Evolutionary conservation across 2,888 invertebrate species (phyloP).

Genomic region (Xylophagus ater): DNA sequence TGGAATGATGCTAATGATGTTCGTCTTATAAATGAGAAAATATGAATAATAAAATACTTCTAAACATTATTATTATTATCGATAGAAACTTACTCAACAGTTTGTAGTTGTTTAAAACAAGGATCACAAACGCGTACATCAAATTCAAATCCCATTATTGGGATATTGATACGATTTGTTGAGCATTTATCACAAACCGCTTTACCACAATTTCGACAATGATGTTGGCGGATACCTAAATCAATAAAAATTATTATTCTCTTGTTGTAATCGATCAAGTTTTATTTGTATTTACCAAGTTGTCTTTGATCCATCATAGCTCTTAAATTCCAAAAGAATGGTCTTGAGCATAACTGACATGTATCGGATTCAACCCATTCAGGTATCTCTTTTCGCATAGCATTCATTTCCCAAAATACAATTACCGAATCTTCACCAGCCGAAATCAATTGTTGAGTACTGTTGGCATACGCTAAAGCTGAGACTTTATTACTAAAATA

Average conservation of each 20-base stretch:
- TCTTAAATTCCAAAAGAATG: constrained; percentile 98
- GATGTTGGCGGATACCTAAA: constrained; percentile 65
- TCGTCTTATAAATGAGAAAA: constrained; percentile 45
- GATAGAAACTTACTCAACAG: constrained; percentile 67
- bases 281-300: constrained; percentile 41
- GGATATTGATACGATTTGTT: constrained; percentile 75
- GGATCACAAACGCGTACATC: constrained; percentile 91
- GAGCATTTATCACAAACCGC: constrained; percentile 93
- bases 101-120: constrained; percentile 72
- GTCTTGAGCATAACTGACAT: constrained; percentile 87
- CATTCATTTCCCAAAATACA: constrained; percentile 91
- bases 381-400: constrained; percentile 81
- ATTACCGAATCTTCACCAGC: constrained; percentile 86
- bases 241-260: neutral
- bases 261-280: neutral
- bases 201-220: constrained; percentile 87
- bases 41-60: constrained; percentile 5
- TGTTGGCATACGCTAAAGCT: constrained; percentile 71
- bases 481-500: constrained; percentile 74
- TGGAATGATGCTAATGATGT: constrained; percentile 90
- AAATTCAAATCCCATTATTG: constrained; percentile 96
- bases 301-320: constrained; percentile 98
- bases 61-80: too few species aligned
- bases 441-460: constrained; percentile 71
- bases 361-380: constrained; percentile 90